A percentile compares a stretch with the other conserved stretches of the same genome.
Evolutionary conservation across 2,113 vertebrate species (phyloP).

Genomic region (Pterocles burchelli): DNA sequence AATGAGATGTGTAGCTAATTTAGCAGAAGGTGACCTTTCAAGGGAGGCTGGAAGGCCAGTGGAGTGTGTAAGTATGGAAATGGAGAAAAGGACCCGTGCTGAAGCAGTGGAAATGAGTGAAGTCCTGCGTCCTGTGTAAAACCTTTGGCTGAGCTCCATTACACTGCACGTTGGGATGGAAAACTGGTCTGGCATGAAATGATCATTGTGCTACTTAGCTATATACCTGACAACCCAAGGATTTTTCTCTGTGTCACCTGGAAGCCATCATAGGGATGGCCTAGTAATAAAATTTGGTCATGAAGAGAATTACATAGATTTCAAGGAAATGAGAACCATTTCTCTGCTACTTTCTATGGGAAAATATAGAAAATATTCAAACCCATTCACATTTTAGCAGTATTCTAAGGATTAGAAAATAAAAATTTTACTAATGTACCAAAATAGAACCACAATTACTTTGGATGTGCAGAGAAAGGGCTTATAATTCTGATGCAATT

Average conservation of each 20-base stretch:
- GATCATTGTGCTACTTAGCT: neutral
- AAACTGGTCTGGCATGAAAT: neutral
- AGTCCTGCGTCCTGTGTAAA: neutral
- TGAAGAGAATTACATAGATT: neutral
- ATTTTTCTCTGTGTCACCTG: neutral
- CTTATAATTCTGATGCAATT: neutral
- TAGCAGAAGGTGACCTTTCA: constrained; percentile 23
- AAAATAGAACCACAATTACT: neutral
- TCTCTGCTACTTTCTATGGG: neutral
- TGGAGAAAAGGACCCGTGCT: neutral
- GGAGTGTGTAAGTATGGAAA: neutral
- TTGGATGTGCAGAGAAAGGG: neutral
- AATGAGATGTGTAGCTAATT: neutral
- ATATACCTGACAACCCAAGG: neutral
- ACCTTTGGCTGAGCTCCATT: neutral
- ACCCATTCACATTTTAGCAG: neutral
- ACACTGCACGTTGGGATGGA: neutral
- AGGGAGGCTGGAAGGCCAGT: neutral
- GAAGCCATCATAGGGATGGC: neutral
- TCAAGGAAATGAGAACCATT: neutral
- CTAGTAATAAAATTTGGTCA: neutral
- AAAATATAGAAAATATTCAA: neutral
- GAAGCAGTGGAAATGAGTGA: neutral
- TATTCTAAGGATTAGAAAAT: neutral
- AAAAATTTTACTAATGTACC: neutral